Conservation (phyloP, 2,113 vertebrate genomes). For the Pionites leucogaster region DNA sequence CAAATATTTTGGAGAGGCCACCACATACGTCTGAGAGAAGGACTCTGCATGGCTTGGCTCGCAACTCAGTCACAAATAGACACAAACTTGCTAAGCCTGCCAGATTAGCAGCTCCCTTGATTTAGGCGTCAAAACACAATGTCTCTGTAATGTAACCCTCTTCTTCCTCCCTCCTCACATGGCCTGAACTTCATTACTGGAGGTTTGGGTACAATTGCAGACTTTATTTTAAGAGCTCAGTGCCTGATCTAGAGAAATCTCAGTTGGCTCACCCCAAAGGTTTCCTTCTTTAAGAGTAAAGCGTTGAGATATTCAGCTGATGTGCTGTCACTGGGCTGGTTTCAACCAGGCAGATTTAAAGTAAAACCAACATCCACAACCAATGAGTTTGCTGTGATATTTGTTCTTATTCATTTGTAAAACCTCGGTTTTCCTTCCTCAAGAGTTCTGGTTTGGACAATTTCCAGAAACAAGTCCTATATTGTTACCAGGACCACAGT, state of each 20-base stretch:
- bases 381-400: background rate
- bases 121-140: background rate
- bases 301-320: background rate
- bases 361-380: background rate
- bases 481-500: background rate
- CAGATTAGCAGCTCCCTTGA: background rate
- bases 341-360: background rate
- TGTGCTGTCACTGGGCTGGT: background rate
- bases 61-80: background rate
- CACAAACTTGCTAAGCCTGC: background rate
- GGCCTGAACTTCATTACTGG: background rate
- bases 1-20: background rate
- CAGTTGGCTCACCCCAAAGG: background rate
- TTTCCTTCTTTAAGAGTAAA: background rate
- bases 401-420: background rate
- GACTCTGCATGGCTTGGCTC: background rate
- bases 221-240: background rate
- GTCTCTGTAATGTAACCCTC: background rate
- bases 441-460: background rate
- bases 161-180: background rate
- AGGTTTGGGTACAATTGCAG: background rate
- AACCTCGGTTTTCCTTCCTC: background rate
- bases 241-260: background rate
- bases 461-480: background rate
- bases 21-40: background rate